Percentiles rank a stretch among this genome's conserved stretches.
phyloP scores from a whole-genome alignment of 30 jellyfish, hydroid and myxozoan species.

The Aurelia aurita complex sp. Pacific region DNA sequence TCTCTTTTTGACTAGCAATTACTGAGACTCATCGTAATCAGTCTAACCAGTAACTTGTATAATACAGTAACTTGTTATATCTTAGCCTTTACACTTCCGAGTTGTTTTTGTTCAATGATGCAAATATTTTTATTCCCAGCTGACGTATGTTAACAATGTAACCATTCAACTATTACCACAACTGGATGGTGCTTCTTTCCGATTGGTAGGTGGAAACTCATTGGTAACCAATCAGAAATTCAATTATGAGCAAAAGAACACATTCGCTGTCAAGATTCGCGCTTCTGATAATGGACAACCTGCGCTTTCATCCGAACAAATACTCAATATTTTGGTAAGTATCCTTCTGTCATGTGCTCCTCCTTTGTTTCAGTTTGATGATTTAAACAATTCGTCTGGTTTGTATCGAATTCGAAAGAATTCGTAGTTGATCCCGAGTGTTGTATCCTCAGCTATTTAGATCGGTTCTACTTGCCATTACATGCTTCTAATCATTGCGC shows the following conservation, averaged over 20 bases:
- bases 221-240: slow-evolving; percentile 56
- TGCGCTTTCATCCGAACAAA: slow-evolving; percentile 38
- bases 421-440: no score
- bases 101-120: no score
- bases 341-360: slow-evolving; percentile 16
- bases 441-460: no score
- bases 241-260: slow-evolving; percentile 55
- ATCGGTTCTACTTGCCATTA: no score
- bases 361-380: background rate
- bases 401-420: no score
- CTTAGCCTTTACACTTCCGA: no score
- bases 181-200: slow-evolving; percentile 55
- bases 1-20: no score
- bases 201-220: slow-evolving; percentile 46
- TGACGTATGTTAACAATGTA: slow-evolving; percentile 48
- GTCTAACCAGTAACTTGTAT: no score
- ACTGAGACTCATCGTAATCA: no score
- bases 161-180: slow-evolving; percentile 36
- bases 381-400: background rate
- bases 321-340: slow-evolving; percentile 52
- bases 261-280: slow-evolving; percentile 35
- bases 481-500: no score
- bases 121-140: slow-evolving; percentile 19
- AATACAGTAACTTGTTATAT: no score
- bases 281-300: slow-evolving; percentile 69